Evolutionary conservation across 2,888 invertebrate genomes (phyloP).

Genomic region (Calameuta filiformis): DNA sequence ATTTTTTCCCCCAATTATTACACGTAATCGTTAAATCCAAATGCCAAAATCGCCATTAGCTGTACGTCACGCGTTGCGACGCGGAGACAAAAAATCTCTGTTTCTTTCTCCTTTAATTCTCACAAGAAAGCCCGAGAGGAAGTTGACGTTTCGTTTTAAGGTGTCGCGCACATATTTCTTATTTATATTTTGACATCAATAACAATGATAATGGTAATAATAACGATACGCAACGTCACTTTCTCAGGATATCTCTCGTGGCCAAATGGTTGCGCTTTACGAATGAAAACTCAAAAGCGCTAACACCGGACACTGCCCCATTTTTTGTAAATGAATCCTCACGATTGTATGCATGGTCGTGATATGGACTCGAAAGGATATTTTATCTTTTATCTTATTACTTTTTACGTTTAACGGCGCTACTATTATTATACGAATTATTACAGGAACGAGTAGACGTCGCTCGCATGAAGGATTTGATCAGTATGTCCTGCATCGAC

Average conservation of each 20-base stretch:
- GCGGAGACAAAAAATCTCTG: neutral
- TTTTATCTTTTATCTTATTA: neutral
- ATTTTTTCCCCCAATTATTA: neutral
- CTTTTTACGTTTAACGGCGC: neutral
- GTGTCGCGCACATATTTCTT: neutral
- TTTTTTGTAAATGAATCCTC: neutral
- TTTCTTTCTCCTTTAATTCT: neutral
- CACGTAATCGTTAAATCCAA: neutral
- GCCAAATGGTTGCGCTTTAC: neutral
- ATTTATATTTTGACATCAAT: neutral
- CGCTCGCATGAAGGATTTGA: neutral
- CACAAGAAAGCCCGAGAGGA: neutral
- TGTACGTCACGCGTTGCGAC: neutral
- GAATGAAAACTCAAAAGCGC: neutral
- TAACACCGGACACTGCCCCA: neutral
- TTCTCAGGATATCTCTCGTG: neutral
- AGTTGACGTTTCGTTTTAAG: neutral
- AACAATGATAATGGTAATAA: neutral
- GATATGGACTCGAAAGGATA: neutral
- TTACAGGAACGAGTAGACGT: neutral
- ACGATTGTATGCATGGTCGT: neutral
- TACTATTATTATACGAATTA: neutral
- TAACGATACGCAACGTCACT: neutral
- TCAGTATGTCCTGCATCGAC: neutral
- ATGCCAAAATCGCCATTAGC: neutral